Percentiles rank a stretch among this genome's conserved stretches.
Conservation (phyloP, 2,888 invertebrate genomes). For the Leucophenga maculata region DNA sequence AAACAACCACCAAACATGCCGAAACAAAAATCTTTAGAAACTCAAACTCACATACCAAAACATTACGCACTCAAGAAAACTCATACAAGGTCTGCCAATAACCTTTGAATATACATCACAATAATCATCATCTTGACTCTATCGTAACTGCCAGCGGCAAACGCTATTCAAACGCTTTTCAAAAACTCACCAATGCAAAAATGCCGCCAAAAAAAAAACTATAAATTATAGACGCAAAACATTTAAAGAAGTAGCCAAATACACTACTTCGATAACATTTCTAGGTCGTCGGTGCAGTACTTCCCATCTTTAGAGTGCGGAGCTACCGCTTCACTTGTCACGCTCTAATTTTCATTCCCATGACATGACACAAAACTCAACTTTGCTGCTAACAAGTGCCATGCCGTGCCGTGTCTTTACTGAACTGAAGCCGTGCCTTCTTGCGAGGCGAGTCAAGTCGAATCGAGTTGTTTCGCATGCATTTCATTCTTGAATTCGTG, state of each 20-base stretch:
- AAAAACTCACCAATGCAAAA: not conserved
- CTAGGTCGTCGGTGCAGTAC: slow-evolving; percentile 16
- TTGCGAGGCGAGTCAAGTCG: slow-evolving; percentile 4
- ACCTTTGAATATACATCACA: slow-evolving; percentile 1
- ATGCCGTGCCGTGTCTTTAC: not conserved
- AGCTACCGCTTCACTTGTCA: slow-evolving; percentile 43
- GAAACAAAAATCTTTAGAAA: not conserved
- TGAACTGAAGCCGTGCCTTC: not conserved
- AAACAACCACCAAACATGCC: not conserved
- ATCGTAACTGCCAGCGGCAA: not conserved
- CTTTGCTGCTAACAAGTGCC: not conserved
- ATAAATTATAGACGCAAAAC: not conserved
- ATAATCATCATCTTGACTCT: not conserved
- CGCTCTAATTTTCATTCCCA: slow-evolving; percentile 55
- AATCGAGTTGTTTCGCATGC: not conserved
- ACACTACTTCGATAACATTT: slow-evolving; percentile 9
- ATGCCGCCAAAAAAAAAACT: slow-evolving; percentile 5
- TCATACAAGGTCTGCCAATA: slow-evolving; percentile 20
- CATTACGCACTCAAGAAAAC: not conserved
- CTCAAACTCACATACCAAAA: not conserved
- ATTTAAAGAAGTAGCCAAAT: slow-evolving; percentile 13
- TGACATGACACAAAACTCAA: slow-evolving; percentile 41
- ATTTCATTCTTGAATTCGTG: not conserved
- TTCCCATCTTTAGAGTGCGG: slow-evolving; percentile 9
- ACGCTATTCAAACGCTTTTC: slow-evolving; percentile 1